Evolutionary conservation across 2,888 invertebrate genomes (phyloP).

Genomic region (Bruchidius siliquastri): DNA sequence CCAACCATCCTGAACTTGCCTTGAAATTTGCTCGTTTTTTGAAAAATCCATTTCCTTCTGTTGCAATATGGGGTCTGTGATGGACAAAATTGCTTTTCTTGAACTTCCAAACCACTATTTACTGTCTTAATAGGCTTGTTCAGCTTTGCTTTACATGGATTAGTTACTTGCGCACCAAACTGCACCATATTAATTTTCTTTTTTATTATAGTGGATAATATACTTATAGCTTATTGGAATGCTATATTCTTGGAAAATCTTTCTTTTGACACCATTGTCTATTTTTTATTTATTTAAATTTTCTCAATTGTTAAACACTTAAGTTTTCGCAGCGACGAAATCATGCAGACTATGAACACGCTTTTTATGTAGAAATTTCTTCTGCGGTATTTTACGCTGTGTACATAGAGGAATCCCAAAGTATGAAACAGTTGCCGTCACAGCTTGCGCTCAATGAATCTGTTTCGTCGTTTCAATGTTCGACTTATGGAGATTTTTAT

Average conservation of each 20-base stretch:
- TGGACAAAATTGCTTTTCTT: conserved; percentile 8
- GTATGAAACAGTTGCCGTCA: not conserved
- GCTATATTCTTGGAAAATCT: not conserved
- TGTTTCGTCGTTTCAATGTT: not conserved
- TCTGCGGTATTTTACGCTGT: not conserved
- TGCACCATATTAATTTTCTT: not conserved
- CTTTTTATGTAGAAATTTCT: not conserved
- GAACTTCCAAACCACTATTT: conserved; percentile 11
- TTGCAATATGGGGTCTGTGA: conserved; percentile 5
- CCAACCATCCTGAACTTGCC: not conserved
- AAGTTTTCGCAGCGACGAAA: no score
- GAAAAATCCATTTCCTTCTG: no score
- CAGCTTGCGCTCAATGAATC: not conserved
- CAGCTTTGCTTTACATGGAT: not conserved
- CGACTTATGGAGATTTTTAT: not conserved
- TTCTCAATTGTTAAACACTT: no score
- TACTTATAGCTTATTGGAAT: not conserved
- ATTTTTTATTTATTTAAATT: not conserved
- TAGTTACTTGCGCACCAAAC: not conserved
- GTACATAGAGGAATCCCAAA: not conserved
- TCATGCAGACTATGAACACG: no score
- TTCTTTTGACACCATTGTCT: not conserved
- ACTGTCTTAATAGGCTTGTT: not conserved
- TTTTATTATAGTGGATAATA: not conserved
- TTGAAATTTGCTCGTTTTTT: no score